Evolutionary conservation across 2,888 invertebrate genomes (phyloP).

Genomic region (Graphium colonna): DNA sequence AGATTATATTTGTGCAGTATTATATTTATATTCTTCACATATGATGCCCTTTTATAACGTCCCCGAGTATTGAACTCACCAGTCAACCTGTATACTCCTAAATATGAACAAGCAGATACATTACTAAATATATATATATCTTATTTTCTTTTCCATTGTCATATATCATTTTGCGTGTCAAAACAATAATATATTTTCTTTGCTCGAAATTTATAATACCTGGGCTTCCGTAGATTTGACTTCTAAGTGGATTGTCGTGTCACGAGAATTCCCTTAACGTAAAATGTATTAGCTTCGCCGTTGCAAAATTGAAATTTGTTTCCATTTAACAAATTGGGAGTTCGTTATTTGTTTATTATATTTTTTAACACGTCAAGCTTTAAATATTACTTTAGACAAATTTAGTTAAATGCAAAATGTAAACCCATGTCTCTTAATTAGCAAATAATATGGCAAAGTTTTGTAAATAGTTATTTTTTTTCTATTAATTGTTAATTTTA

Average conservation of each 20-base stretch:
- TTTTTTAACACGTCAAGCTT: too few relatives aligned
- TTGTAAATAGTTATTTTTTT: too few relatives aligned
- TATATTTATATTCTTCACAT: too few relatives aligned
- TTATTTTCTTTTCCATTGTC: neutral
- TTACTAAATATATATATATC: neutral
- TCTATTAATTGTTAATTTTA: too few relatives aligned
- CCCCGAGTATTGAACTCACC: too few relatives aligned
- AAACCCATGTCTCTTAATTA: too few relatives aligned
- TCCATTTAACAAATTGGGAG: slow-evolving; percentile 10
- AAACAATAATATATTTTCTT: slow-evolving; percentile 14
- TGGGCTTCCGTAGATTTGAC: slow-evolving; percentile 17
- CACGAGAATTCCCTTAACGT: neutral
- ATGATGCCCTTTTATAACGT: too few relatives aligned
- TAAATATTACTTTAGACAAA: too few relatives aligned
- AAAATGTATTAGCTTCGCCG: slow-evolving; percentile 1
- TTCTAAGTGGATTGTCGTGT: slow-evolving; percentile 21
- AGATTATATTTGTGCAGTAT: too few relatives aligned
- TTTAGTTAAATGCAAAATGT: too few relatives aligned
- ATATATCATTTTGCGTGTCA: neutral
- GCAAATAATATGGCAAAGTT: too few relatives aligned
- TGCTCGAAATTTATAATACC: slow-evolving; percentile 12
- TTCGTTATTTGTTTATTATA: slow-evolving; percentile 16
- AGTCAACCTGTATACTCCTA: too few relatives aligned
- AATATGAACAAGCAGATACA: neutral
- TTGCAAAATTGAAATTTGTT: slow-evolving; percentile 18